Percentiles rank a stretch among this genome's conserved stretches.
phyloP scores from a whole-genome alignment of 2,888 invertebrate genomes.

The Hofmannophila pseudospretella region DNA sequence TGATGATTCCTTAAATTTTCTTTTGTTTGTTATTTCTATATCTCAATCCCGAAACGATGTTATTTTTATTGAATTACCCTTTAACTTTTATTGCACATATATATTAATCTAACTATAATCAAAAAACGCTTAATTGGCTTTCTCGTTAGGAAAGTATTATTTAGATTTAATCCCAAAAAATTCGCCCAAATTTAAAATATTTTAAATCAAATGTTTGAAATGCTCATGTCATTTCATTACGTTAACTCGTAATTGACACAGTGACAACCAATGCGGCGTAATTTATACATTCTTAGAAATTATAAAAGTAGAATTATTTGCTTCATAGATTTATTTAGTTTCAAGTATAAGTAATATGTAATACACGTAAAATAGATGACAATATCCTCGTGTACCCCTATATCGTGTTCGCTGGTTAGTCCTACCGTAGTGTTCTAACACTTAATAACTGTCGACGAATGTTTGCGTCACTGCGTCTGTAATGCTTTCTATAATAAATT shows the following conservation, averaged over 20 bases:
- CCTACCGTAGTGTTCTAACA: slow-evolving; percentile 59
- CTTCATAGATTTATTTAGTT: slow-evolving; percentile 46
- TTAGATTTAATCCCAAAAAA: too few relatives aligned
- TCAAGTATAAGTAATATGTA: slow-evolving; percentile 41
- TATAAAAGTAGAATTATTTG: slow-evolving; percentile 51
- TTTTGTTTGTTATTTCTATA: slow-evolving; percentile 20
- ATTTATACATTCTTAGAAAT: too few relatives aligned
- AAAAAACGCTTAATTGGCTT: too few relatives aligned
- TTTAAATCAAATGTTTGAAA: too few relatives aligned
- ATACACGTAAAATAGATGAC: slow-evolving; percentile 46
- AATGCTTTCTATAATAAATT: slow-evolving; percentile 69
- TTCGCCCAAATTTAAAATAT: too few relatives aligned
- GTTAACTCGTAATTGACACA: too few relatives aligned
- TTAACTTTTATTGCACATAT: too few relatives aligned
- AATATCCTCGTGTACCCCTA: slow-evolving; percentile 32
- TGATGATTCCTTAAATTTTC: slow-evolving; percentile 22
- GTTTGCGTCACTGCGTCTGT: slow-evolving; percentile 68
- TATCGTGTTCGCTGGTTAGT: slow-evolving; percentile 44
- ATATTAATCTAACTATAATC: slow-evolving; percentile 5
- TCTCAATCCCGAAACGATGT: slow-evolving; percentile 20
- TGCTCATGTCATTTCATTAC: too few relatives aligned
- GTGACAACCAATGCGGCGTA: too few relatives aligned
- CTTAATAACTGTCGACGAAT: slow-evolving; percentile 73
- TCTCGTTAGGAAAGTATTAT: too few relatives aligned
- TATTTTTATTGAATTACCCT: neutral